Evolutionary conservation across 2,888 invertebrate species (phyloP), one percentile per base, ranked within the genome.

Genomic region (Neoaliturus tenellus): DNA sequence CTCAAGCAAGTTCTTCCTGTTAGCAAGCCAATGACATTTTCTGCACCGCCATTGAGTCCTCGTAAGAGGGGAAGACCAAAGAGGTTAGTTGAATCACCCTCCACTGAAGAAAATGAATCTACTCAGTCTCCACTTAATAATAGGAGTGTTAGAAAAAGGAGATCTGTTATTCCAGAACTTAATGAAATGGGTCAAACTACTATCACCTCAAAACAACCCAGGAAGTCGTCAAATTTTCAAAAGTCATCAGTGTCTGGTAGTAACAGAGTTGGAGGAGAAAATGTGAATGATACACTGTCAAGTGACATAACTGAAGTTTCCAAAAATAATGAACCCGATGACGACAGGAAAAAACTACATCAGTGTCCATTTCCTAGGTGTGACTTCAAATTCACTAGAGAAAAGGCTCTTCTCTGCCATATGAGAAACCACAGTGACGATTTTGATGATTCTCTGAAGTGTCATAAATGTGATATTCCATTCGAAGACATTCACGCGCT

Each of bases 401-500:
- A 75, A 25, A 75, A 75, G 48, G 75, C 75, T 20, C 33, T 75
- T 44, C 75, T 75, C 12, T 75, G 75, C 28, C 75, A 75, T 25
- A 75, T 75, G 75, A 75, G 48, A n/a, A 75, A 75, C 48, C 75
- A 75, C 28, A 44, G 44, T 44, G 75, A 75, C 17, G 75, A 75
- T 20, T 48, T 75, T 44, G 75, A 75, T 48, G 75, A 75, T 12
- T 25, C 25, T 25, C 33, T 48, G 10, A 75, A 48, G 28, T 75
- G 75, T 25, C 75, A 75, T 35, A 75, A 48, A 25, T 75, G 75
- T 33, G 75, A 75, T 44, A 48, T 75, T 48, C 75, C 75, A 14
- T 75, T 75, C 31, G 75, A 75, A 31, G 75, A 75, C 20, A 25
- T 75, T 8, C 75, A 25, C 10, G 17, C 75, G 5, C 48, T 75